phyloP scores from a whole-genome alignment of 2,797 vertebrate genomes.

The Acestrorhynchus altus region DNA sequence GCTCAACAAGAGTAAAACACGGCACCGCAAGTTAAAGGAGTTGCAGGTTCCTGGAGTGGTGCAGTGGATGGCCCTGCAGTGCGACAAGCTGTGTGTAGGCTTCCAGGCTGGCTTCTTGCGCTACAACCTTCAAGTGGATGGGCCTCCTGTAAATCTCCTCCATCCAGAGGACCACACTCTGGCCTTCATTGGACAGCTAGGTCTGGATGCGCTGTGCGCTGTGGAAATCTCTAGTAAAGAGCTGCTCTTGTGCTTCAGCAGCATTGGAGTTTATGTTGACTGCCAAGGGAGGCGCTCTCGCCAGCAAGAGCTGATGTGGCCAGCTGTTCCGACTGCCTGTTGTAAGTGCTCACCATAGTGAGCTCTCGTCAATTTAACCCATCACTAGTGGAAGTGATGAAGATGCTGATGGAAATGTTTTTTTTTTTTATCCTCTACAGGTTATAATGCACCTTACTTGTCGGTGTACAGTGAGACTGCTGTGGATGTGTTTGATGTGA shows the following conservation, averaged over 20 bases:
- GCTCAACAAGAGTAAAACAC: constrained; percentile 90
- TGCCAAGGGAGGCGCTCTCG: constrained; percentile 95
- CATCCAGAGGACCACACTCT: constrained; percentile 94
- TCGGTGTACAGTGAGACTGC: constrained; percentile 98
- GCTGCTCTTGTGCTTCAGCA: constrained; percentile 96
- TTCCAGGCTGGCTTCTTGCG: constrained; percentile 93
- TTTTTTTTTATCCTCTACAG: constrained; percentile 67
- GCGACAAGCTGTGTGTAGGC: constrained; percentile 92
- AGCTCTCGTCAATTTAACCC: neutral
- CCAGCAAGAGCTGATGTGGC: constrained; percentile 99
- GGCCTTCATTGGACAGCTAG: constrained; percentile 90
- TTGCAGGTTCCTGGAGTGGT: constrained; percentile 87
- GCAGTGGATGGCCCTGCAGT: constrained; percentile 97
- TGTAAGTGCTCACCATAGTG: constrained; percentile 82
- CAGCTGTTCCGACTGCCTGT: constrained; percentile 88
- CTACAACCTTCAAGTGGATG: constrained; percentile 88
- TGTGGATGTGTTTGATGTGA: constrained; percentile 95
- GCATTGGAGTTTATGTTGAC: constrained; percentile 95
- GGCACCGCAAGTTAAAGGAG: constrained; percentile 92
- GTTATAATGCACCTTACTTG: constrained; percentile 98
- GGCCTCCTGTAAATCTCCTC: constrained; percentile 83
- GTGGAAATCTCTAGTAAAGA: constrained; percentile 98
- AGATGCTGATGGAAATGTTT: too few relatives aligned
- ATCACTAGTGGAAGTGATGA: neutral
- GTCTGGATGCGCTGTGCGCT: constrained; percentile 89